Percentiles rank a stretch among this genome's conserved stretches.
Conservation (phyloP, 92 coral and sea anemone genomes). For the Montipora capitata region DNA sequence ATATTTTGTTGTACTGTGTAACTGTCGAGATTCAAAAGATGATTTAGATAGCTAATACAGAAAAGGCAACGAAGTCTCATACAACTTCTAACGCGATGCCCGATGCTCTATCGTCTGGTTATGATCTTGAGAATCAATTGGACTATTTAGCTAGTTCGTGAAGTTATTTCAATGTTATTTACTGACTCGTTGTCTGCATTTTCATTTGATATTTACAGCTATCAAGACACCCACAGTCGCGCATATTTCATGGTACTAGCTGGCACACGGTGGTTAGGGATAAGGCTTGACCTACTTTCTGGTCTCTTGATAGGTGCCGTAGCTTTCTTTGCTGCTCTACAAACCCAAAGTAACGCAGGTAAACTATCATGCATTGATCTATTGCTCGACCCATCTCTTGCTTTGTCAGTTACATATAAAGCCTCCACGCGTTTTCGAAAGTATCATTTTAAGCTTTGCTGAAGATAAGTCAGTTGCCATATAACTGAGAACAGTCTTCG, state of each 20-base stretch:
- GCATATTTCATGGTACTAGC: constrained; percentile 60
- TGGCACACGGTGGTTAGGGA: constrained; percentile 51
- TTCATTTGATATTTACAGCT: constrained; percentile 5
- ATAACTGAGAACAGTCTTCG: not conserved
- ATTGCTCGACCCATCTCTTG: not conserved
- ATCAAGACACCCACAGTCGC: constrained; percentile 45
- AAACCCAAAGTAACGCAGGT: constrained; percentile 33
- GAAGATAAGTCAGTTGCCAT: not conserved
- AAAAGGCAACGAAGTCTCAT: too few relatives aligned
- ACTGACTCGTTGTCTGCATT: not conserved
- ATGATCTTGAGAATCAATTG: too few relatives aligned
- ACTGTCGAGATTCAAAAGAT: too few relatives aligned
- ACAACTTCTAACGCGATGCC: too few relatives aligned
- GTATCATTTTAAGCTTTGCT: not conserved
- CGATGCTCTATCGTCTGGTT: too few relatives aligned
- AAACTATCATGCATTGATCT: not conserved
- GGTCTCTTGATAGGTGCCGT: constrained; percentile 42
- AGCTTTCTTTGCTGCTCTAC: constrained; percentile 37
- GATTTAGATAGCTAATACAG: too few relatives aligned
- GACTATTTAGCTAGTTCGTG: too few relatives aligned
- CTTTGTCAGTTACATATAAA: not conserved
- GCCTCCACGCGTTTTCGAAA: not conserved
- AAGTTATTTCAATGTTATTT: too few relatives aligned
- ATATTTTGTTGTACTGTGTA: too few relatives aligned
- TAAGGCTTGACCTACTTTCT: constrained; percentile 46